These are phyloP conservation scores for Drosophila arizonae DNA, from an alignment of 1,140 invertebrate genomes.

Conservation along the genomic window DNA sequence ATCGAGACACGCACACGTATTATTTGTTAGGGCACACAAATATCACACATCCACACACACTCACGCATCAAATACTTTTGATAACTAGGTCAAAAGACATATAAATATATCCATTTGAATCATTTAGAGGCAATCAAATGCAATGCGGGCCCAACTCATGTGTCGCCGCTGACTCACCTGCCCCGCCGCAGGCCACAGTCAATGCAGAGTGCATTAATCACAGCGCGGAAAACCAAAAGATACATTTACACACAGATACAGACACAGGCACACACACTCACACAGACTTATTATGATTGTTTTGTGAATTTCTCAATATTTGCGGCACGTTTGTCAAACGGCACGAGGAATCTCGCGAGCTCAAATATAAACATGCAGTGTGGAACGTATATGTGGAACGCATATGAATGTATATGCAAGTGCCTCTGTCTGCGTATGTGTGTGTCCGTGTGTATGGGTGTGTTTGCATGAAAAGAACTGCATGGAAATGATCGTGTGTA, in stretches of 20 bases:
- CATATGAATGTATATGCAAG: background rate
- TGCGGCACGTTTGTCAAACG: slow-evolving; percentile 62
- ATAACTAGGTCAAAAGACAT: slow-evolving; percentile 71
- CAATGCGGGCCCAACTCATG: slow-evolving; percentile 27
- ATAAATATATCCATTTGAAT: slow-evolving; percentile 68
- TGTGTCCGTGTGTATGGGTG: background rate
- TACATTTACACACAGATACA: slow-evolving; percentile 21
- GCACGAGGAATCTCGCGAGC: slow-evolving; percentile 33
- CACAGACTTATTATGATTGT: background rate
- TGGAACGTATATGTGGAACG: background rate
- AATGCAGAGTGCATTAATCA: slow-evolving; percentile 63
- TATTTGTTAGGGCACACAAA: slow-evolving; percentile 14
- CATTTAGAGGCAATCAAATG: slow-evolving; percentile 74
- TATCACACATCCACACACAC: background rate
- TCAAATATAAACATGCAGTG: background rate
- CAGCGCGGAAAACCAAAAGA: slow-evolving; percentile 24
- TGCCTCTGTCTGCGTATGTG: background rate
- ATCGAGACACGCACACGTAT: background rate
- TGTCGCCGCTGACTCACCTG: slow-evolving; percentile 38
- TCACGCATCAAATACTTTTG: slow-evolving; percentile 21
- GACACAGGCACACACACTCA: slow-evolving; percentile 19
- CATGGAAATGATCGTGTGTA: slow-evolving; percentile 62
- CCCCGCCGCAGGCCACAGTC: slow-evolving; percentile 28
- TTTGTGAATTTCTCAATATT: slow-evolving; percentile 62
- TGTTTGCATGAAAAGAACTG: slow-evolving; percentile 24